These are phyloP conservation scores for Drosophila formosana DNA, from an alignment of 2,888 invertebrate species.

Conservation along the genomic window DNA sequence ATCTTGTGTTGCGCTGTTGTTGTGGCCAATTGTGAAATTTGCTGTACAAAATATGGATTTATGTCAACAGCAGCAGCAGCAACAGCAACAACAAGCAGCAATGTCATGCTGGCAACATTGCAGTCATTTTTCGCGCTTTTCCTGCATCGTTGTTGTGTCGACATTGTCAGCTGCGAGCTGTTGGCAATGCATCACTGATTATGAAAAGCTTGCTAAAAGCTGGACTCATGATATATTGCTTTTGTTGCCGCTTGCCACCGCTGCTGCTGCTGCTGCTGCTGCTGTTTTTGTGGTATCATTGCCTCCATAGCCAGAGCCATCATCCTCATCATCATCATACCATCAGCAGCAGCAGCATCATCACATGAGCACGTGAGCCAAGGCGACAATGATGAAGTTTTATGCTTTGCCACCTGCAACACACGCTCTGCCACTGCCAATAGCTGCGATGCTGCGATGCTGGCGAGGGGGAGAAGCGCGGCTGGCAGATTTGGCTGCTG, in stretches of 20 bases:
- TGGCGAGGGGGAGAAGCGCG: slow-evolving; percentile 1
- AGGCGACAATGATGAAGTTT: slow-evolving; percentile 79
- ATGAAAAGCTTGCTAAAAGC: slow-evolving; percentile 81
- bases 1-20: slow-evolving; percentile 22
- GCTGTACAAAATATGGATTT: slow-evolving; percentile 78
- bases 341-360: slow-evolving; percentile 36
- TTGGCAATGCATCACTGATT: slow-evolving; percentile 81
- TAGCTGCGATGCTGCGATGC: background rate
- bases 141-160: slow-evolving; percentile 41
- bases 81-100: slow-evolving; percentile 28
- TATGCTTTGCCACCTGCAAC: slow-evolving; percentile 78
- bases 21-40: slow-evolving; percentile 74
- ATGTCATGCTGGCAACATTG: slow-evolving; percentile 61
- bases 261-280: slow-evolving; percentile 21
- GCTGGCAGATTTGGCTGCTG: slow-evolving; percentile 39
- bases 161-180: slow-evolving; percentile 73
- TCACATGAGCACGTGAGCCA: slow-evolving; percentile 67
- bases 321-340: slow-evolving; percentile 40
- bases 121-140: slow-evolving; percentile 66
- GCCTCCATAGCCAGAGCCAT: slow-evolving; percentile 65
- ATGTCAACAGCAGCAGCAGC: slow-evolving; percentile 61
- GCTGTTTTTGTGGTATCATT: slow-evolving; percentile 73
- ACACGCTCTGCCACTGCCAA: slow-evolving; percentile 22
- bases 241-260: slow-evolving; percentile 52
- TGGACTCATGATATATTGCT: slow-evolving; percentile 79